Base-by-base conservation (phyloP, 2,888 invertebrate species). In the Ophraella communa region DNA sequence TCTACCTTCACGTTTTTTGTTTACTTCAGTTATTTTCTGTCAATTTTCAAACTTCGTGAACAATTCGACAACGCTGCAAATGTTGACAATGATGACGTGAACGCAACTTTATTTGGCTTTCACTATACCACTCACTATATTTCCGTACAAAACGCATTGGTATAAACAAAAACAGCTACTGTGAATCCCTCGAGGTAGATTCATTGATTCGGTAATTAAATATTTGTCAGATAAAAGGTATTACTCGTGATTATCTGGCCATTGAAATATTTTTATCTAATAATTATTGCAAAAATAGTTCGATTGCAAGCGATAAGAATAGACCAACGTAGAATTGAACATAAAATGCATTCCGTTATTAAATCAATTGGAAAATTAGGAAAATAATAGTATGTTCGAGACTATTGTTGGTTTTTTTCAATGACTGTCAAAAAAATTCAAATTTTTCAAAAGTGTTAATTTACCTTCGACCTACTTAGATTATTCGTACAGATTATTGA, bases 321-420 rank as follows among this genome's bases (percentile, higher is more conserved):
- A 60, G 60, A 52, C 52, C 60, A 52, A 53, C 60, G n/a, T 60
- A 52, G 60, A 18, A 44, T 42, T 52, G 52, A 60, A 44, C 60
- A 60, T 42, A 42, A 21, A 60, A 44, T 60, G 44, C 33, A 21
- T 4, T 3, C 2, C 42, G 52, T 42, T 59, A 52, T 30, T 52
- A 42, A 8, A 27, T 30, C 42, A 59, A 42, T 60, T 42, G 18
- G 35, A 14, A 52, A 60, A 52, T 60, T 49, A 44, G 42, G 23
- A 17, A 42, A 52, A 23, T 52, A 44, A 24, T 60, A 30, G 3
- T 5, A 30, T 53, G 60, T 60, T 60, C 60, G 60, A 60, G 60
- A 60, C 60, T 60, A 53, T 33, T 52, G 60, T 60, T 60, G 60
- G 53, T 44, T 35, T 42, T 60, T 60, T 60, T 60, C n/a, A 27